Evolutionary conservation across 2,797 vertebrate genomes (phyloP), one percentile per base, ranked within the genome.

Genomic region (Poeciliopsis infans): DNA sequence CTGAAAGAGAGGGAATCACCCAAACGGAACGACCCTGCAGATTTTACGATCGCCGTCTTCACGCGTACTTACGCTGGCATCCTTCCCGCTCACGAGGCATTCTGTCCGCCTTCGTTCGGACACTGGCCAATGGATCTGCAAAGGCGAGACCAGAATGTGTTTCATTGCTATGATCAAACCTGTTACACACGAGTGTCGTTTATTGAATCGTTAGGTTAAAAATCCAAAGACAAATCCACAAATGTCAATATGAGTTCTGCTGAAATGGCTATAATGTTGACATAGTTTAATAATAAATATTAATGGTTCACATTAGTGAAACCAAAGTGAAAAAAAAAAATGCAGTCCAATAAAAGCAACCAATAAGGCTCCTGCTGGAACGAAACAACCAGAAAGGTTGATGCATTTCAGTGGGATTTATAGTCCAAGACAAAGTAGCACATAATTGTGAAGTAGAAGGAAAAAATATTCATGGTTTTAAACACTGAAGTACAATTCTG

Each of bases 61-160:
- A 71, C 5, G 28, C 0, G 2, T 89, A 97, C 98, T 98, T 95
- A 99, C 98, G 0, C 97, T 97, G 93, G 96, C 96, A 78, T 99
- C 98, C 92, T 99, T 99, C 92, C 98, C 98, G 0, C 97, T 98
- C 81, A 99, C 94, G 78, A 99, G 95, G 61, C 98, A 99, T 86
- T 99, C 98, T 55, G 97, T 97, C 3, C 97, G 97, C 92, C 97
- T 97, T 89, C 98, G 97, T 78, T 97, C 96, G 33, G 97, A 97
- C 0, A 98, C 98, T 0, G 98, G 97, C 98, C 98, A 99, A 83
- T 99, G 98, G 92, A 99, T 98, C 98, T 99, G 86, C 18, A 53
- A 85, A 66, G 68, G 71, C 23, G 69, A 55, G 33, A 88, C 81
- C 59, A 71, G 46, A 74, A n/a, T 75, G 85, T 74, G 87, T 89